Conservation (phyloP, 2,797 vertebrate genomes). For the Catostomus latipinnis region DNA sequence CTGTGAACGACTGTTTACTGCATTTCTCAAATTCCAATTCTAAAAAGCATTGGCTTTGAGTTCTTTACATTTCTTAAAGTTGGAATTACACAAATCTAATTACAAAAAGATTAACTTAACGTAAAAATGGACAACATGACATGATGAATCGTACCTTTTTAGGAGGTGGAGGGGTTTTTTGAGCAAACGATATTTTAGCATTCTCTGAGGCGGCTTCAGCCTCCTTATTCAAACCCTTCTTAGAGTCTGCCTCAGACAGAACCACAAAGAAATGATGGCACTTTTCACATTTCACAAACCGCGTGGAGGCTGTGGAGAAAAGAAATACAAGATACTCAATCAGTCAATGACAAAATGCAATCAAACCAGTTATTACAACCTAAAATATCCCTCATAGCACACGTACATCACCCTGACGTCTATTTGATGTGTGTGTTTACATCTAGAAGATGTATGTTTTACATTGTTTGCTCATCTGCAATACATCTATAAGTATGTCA, state of each 20-base stretch:
- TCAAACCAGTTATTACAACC: not conserved
- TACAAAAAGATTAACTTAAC: not conserved
- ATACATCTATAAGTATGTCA: too few species aligned
- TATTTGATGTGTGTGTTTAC: too few species aligned
- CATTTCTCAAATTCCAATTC: too few species aligned
- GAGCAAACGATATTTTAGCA: constrained; percentile 93
- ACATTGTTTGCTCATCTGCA: too few species aligned
- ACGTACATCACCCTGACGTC: too few species aligned
- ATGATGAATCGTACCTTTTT: constrained; percentile 85
- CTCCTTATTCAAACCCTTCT: constrained; percentile 95
- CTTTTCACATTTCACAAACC: constrained; percentile 99
- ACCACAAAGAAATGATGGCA: constrained; percentile 99
- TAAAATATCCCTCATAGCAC: not conserved
- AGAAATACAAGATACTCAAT: not conserved
- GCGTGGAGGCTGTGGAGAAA: constrained; percentile 86
- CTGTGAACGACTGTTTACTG: not conserved
- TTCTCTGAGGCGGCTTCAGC: constrained; percentile 94
- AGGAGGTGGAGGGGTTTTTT: constrained; percentile 95
- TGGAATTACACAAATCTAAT: not conserved
- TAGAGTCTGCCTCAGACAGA: constrained; percentile 95
- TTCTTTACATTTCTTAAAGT: not conserved
- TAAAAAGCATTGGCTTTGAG: not conserved
- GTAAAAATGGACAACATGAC: not conserved
- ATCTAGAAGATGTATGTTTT: too few species aligned
- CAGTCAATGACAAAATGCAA: not conserved